A percentile compares a stretch with the other conserved stretches of the same genome.
Evolutionary conservation across 1,140 invertebrate genomes (phyloP).

Genomic region (Drosophila kepulauana): DNA sequence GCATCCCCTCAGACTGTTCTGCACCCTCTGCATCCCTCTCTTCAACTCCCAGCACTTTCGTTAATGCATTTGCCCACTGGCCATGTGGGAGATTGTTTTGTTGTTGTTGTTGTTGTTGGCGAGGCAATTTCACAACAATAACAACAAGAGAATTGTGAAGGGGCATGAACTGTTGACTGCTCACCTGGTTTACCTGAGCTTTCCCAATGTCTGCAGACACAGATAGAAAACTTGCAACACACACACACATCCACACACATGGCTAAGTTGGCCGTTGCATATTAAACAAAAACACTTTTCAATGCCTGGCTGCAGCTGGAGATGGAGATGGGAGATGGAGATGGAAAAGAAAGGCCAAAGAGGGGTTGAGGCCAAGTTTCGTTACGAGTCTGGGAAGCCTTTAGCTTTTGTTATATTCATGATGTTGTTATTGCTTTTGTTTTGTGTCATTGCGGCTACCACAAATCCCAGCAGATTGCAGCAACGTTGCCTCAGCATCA

Average conservation of each 20-base stretch:
- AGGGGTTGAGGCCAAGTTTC: slow-evolving; percentile 5
- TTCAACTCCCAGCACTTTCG: slow-evolving; percentile 61
- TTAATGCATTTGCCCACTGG: slow-evolving; percentile 82
- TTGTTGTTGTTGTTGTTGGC: slow-evolving; percentile 36
- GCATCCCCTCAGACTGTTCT: background rate
- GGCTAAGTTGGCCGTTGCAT: slow-evolving; percentile 17
- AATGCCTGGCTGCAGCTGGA: slow-evolving; percentile 23
- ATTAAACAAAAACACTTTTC: slow-evolving; percentile 52
- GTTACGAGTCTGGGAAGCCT: background rate
- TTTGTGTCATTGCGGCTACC: slow-evolving; percentile 52
- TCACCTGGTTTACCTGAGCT: slow-evolving; percentile 44
- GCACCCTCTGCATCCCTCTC: background rate
- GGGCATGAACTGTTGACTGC: slow-evolving; percentile 60
- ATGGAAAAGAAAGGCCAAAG: background rate
- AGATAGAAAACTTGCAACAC: slow-evolving; percentile 13
- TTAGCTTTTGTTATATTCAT: slow-evolving; percentile 68
- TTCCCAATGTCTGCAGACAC: slow-evolving; percentile 9
- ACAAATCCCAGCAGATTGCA: slow-evolving; percentile 59
- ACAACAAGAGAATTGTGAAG: slow-evolving; percentile 40
- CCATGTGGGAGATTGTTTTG: slow-evolving; percentile 71
- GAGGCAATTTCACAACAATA: slow-evolving; percentile 74
- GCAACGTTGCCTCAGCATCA: slow-evolving; percentile 40
- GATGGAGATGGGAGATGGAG: too few species aligned
- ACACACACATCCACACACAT: slow-evolving; percentile 15
- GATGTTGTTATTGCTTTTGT: slow-evolving; percentile 69